phyloP scores from a whole-genome alignment of 1,140 invertebrate species.

The Notospermus geniculatus region DNA sequence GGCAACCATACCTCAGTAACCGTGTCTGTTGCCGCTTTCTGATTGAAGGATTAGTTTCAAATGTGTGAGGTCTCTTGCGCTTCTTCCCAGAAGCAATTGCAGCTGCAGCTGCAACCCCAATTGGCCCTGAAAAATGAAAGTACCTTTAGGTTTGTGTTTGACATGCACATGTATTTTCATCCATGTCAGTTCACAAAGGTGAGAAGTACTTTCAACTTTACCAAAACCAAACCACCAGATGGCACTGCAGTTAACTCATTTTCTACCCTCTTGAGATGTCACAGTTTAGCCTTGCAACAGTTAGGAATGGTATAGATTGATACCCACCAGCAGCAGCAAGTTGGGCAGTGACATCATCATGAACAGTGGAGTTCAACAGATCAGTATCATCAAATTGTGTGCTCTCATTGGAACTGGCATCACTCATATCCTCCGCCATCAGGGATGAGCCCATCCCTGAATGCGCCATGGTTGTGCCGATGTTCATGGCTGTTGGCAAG shows the following conservation, averaged over 20 bases:
- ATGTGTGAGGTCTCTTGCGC: constrained; percentile 90
- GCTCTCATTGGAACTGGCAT: constrained; percentile 56
- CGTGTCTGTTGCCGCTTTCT: constrained; percentile 94
- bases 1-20: constrained; percentile 70
- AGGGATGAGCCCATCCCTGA: constrained; percentile 11
- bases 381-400: constrained; percentile 55
- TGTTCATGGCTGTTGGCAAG: background rate
- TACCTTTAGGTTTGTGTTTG: background rate
- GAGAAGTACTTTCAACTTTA: background rate
- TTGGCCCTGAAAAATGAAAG: constrained; percentile 68
- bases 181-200: background rate
- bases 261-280: too few relatives aligned
- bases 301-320: background rate
- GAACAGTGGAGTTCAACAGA: constrained; percentile 47
- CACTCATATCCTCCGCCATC: constrained; percentile 43
- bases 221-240: background rate
- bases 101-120: constrained; percentile 93
- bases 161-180: background rate
- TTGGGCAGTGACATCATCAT: constrained; percentile 92
- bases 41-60: constrained; percentile 97
- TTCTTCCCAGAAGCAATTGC: constrained; percentile 96
- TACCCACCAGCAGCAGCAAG: constrained; percentile 80
- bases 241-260: background rate
- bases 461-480: background rate
- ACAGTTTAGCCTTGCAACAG: constrained; percentile 1